These are phyloP conservation scores for Drosophila seclusa DNA, from an alignment of 2,888 invertebrate species.

Conservation along the genomic window DNA sequence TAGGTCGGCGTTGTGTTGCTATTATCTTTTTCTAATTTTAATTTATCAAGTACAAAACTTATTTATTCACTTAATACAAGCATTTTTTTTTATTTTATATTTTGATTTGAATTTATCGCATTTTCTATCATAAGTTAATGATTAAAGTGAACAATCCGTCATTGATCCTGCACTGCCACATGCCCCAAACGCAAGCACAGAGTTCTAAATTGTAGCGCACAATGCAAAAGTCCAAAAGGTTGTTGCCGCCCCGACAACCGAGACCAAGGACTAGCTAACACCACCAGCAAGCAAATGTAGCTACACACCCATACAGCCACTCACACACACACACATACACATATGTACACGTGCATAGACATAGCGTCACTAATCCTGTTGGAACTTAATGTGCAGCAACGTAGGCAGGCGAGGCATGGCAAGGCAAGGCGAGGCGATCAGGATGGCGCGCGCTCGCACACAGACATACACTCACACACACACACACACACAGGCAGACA, in stretches of 20 bases:
- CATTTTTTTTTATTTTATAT: background rate
- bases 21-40: background rate
- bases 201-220: slow-evolving; percentile 28
- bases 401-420: slow-evolving; percentile 43
- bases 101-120: background rate
- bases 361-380: slow-evolving; percentile 65
- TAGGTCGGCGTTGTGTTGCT: background rate
- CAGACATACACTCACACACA: slow-evolving; percentile 40
- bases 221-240: slow-evolving; percentile 27
- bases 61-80: background rate
- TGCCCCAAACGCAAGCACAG: background rate
- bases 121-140: background rate
- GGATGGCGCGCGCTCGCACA: slow-evolving; percentile 47
- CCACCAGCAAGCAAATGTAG: slow-evolving; percentile 14
- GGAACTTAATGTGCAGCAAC: slow-evolving; percentile 54
- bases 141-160: background rate
- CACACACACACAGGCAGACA: slow-evolving; percentile 36
- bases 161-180: background rate
- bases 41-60: background rate
- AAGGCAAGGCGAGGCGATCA: slow-evolving; percentile 23
- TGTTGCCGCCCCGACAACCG: slow-evolving; percentile 18
- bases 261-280: slow-evolving; percentile 7
- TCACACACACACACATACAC: background rate
- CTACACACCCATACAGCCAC: background rate
- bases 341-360: slow-evolving; percentile 19